Conservation (phyloP, 1,140 invertebrate genomes). For the Drosophila sp. region DNA sequence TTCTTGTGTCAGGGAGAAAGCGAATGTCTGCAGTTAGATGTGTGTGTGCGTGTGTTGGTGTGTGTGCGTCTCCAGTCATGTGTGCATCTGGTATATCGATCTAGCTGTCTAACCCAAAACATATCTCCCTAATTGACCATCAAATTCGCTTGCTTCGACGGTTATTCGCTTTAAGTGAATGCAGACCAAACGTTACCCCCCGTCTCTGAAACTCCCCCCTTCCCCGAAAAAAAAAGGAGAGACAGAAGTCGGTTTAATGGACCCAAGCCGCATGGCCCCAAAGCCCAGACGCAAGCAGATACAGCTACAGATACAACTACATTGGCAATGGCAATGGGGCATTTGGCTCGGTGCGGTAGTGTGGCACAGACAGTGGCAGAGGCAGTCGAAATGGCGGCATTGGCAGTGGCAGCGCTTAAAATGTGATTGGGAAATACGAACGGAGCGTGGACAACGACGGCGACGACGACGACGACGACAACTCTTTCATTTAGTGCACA, state of each 20-base stretch:
- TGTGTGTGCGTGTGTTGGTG: not conserved
- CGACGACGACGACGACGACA: constrained; percentile 4
- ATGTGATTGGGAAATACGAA: constrained; percentile 21
- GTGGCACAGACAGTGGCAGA: not conserved
- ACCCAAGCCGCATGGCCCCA: constrained; percentile 18
- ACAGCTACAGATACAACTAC: not conserved
- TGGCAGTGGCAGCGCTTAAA: constrained; percentile 7
- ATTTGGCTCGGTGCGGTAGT: not conserved
- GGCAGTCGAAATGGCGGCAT: not conserved
- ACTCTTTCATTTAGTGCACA: constrained; percentile 24
- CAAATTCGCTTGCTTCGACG: constrained; percentile 23
- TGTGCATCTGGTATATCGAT: constrained; percentile 21
- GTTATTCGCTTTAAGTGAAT: constrained; percentile 18
- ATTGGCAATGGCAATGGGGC: constrained; percentile 9
- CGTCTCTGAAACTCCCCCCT: not conserved
- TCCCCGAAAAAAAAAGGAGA: not conserved
- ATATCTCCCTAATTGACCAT: constrained; percentile 23
- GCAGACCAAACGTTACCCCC: not conserved
- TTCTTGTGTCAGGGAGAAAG: not conserved
- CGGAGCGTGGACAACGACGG: constrained; percentile 6
- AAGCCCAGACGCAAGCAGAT: constrained; percentile 5
- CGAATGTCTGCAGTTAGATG: constrained; percentile 9
- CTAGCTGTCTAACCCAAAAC: constrained; percentile 22
- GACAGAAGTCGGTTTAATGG: constrained; percentile 15
- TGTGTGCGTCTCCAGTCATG: constrained; percentile 15